phyloP scores from a whole-genome alignment of 2,888 invertebrate genomes.

The Cremastobaeus sp. region DNA sequence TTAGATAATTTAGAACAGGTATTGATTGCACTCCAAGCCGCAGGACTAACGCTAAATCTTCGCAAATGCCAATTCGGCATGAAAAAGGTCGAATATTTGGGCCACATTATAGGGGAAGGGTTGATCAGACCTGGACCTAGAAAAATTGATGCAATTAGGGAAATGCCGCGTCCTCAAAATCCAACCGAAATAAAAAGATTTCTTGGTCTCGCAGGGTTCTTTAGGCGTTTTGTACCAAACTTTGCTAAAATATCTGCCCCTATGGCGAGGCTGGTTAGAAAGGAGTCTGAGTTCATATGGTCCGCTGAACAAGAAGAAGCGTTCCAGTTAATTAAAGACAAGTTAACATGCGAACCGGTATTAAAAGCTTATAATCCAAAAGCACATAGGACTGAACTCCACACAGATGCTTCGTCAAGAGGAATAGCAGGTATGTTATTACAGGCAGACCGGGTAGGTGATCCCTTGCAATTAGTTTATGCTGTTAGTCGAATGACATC shows the following conservation, averaged over 20 bases:
- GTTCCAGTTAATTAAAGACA: neutral
- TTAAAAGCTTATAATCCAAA: neutral
- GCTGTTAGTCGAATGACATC: neutral
- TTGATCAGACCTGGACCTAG: conserved; percentile 20
- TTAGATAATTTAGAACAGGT: neutral
- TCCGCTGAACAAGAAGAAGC: neutral
- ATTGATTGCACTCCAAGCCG: neutral
- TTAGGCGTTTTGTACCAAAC: neutral
- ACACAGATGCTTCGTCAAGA: neutral
- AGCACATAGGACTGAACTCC: neutral
- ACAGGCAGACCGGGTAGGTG: neutral
- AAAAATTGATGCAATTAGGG: conserved; percentile 8
- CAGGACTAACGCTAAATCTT: conserved; percentile 15
- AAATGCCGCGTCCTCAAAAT: conserved; percentile 11
- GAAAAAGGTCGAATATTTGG: conserved; percentile 19
- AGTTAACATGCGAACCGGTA: neutral
- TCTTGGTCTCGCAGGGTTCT: conserved; percentile 29
- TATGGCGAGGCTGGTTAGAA: neutral
- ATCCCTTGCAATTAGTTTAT: neutral
- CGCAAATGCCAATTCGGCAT: conserved; percentile 19
- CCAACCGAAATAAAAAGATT: neutral
- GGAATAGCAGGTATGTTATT: neutral
- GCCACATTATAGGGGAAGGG: conserved; percentile 13
- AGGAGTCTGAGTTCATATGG: neutral
- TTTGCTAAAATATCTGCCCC: neutral